Conservation (phyloP, 2,888 invertebrate species). For the Acronicta alni region DNA sequence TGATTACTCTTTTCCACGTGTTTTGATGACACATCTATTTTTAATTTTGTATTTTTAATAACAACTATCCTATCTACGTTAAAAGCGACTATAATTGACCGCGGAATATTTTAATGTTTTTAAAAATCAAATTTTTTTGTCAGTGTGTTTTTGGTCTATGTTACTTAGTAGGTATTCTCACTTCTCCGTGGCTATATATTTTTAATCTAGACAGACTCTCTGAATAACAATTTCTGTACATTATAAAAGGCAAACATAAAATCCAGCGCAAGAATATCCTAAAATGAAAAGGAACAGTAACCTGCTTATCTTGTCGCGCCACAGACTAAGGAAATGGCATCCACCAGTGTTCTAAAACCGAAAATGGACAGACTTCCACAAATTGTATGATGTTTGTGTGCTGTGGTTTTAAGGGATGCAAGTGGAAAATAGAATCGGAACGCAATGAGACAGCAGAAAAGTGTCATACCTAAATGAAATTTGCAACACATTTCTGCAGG, state of each 20-base stretch:
- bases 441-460: conserved; percentile 14
- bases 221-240: background rate
- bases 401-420: conserved; percentile 23
- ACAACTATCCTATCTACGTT: too few species aligned
- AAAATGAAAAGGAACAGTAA: conserved; percentile 31
- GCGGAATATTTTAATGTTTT: too few species aligned
- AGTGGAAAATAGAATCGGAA: background rate
- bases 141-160: too few species aligned
- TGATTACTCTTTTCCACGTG: too few species aligned
- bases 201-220: background rate
- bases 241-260: conserved; percentile 11
- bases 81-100: too few species aligned
- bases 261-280: conserved; percentile 26
- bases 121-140: too few species aligned
- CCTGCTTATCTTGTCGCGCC: conserved; percentile 33
- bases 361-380: conserved; percentile 46
- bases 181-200: too few species aligned
- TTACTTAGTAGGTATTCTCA: too few species aligned
- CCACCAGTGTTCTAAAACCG: conserved; percentile 41
- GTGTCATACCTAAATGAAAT: too few species aligned
- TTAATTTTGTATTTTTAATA: too few species aligned
- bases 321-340: conserved; percentile 45
- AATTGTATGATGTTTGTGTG: conserved; percentile 38
- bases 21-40: too few species aligned
- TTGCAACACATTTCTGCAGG: too few species aligned